Base-by-base conservation (phyloP, 2,888 invertebrate genomes). In the Chrysolina oricalcia region DNA sequence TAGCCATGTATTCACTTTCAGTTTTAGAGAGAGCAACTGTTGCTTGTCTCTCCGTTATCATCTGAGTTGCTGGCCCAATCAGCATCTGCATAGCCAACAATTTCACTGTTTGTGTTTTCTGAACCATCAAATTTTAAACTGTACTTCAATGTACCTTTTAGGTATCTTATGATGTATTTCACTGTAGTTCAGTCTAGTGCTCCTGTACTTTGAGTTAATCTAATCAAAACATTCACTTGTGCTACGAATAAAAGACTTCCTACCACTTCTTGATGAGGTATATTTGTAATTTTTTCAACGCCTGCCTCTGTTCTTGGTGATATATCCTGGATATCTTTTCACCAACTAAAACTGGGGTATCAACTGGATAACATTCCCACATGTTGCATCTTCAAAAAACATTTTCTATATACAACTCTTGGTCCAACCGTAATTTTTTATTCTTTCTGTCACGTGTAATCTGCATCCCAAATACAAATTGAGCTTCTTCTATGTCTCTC, bases 31-130 rank as follows among this genome's bases (percentile, higher is more conserved):
- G 48, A 2, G 48, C 48, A 48, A 17, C 15, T 15, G 17, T n/a
- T n/a, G 48, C 6, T 48, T 3, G 48, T 48, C 17, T 48, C 15
- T 48, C 15, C 15, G n/a, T 48, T n/a, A n/a, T n/a, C n/a, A n/a
- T n/a, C n/a, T n/a, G n/a, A n/a, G 62, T 74, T 50, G 53, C 46
- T 71, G 71, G 74, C 74, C 74, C 70, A 74, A 66, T 71, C 71
- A 41, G 71, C 74, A 74, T 74, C 74, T n/a, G 53, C 40, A 71
- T 71, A 74, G 8, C 74, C 74, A 17, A 74, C 48, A 19, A 74
- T 40, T 9, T 69, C 69, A n/a, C 17, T 62, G 6, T 50, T 53
- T 8, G 11, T 59, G 11, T 10, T 23, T 11, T 41, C 15, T 17
- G 13, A 66, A 23, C 19, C 17, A 40, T 53, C 15, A 67, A 19